Evolutionary conservation across 2,797 vertebrate species (phyloP), one percentile per base, ranked within the genome.

Genomic region (Cichlasoma orientale): DNA sequence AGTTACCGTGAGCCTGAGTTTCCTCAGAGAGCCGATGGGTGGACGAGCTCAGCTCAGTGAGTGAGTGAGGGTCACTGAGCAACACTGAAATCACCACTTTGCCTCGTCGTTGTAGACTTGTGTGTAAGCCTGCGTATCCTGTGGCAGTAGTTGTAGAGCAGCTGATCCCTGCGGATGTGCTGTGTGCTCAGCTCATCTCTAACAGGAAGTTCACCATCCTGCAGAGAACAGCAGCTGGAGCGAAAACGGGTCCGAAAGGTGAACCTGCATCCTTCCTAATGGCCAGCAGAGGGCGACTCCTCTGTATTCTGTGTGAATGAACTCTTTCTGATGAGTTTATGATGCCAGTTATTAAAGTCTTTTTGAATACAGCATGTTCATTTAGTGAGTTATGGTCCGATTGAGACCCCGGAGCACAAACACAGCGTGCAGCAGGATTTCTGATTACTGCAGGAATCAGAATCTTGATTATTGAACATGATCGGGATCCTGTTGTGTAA

Each of bases 1-100:
- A 68, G 18, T 68, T 50, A n/a, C 44, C 0, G 1, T 2, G 0
- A 8, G 33, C n/a, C 7, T 14, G n/a, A 61, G 58, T 41, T 29
- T 23, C 23, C 27, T 14, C 2, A 44, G 41, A 2, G 16, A 44
- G 5, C 41, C 13, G 5, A 16, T 6, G 14, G 41, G 6, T 44
- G 13, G 41, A 44, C 2, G 14, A 14, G 54, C 3, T 25, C 21
- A 68, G 63, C 41, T 47, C 3, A 50, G 63, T 27, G 47, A 29
- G 41, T n/a, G 63, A 68, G 63, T 50, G 25, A 29, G 29, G 41
- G 47, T 68, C 25, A 19, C 23, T 50, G 16, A 0, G 6, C n/a
- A 31, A 19, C 18, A 68, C 44, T 50, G 50, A n/a, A 68, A 68
- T 29, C 0, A 68, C 63, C 41, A 68, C 44, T 68, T 29, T 3